Base-by-base conservation (phyloP, 2,888 invertebrate species). In the Trissonchulus latispiculum region DNA sequence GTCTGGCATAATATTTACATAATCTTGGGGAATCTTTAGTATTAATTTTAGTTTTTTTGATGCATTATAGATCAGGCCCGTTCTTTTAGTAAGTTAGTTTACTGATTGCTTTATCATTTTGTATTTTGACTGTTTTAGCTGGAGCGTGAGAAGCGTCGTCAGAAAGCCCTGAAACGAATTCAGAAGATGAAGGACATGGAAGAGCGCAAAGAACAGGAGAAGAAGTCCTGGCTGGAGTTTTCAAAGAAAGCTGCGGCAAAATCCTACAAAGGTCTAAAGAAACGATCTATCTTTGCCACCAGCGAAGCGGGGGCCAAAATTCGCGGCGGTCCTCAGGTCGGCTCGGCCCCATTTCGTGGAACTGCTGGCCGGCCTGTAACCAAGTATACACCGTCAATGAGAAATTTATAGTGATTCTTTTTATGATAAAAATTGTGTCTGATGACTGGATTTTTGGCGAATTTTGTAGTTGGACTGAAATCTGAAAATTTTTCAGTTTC, bases 191-290 rank as follows among this genome's bases (percentile, higher is more conserved):
- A 97, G 84, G 92, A 95, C 83, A 87, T 97, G 76, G 97, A 97
- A 84, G 94, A 95, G 81, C 95, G 94, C 83, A 88, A 96, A 73
- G 99, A 99, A 84, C 88, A 89, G 77, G 97, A 99, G 83, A 99
- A 99, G 85, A 93, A 93, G 82, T 96, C 95, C 85, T 99, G 99
- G 99, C 87, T 95, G 31, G 90, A 90, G 76, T 97, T 97, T 84
- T 91, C 92, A 77, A 88, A 89, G 2, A 97, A 96, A 87, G 93
- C 87, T 1, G 73, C 72, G 48, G 77, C 76, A 32, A 82, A 82
- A 75, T 78, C 78, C 0, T 74, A 81, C 70, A 82, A 81, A 77
- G 80, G 69, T 33, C 83, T 85, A 74, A 88, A 91, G 74, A 90
- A 91, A 79, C 95, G 94, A 84, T 95, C 95, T 85, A 96, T 97